Evolutionary conservation across 2,113 vertebrate genomes (phyloP).

Genomic region (Leucoraja erinaceus): DNA sequence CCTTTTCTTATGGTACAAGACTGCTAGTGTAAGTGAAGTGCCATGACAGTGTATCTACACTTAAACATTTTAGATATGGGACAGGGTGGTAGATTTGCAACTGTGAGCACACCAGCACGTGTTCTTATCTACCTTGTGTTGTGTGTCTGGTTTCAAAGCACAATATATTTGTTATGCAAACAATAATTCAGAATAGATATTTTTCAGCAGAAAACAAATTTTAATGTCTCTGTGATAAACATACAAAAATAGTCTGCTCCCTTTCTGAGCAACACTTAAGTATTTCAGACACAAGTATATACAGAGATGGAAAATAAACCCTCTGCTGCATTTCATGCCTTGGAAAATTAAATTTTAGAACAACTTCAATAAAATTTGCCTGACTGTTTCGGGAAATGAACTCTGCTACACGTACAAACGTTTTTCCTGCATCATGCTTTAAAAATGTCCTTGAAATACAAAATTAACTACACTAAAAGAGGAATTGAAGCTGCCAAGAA

Average conservation of each 20-base stretch:
- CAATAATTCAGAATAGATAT: neutral
- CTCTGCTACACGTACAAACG: conserved; percentile 21
- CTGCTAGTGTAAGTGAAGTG: neutral
- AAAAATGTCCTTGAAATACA: conserved; percentile 35
- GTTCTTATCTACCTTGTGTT: neutral
- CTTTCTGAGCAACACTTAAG: conserved; percentile 37
- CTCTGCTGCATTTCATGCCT: conserved; percentile 38
- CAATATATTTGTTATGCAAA: neutral
- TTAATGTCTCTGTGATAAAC: conserved; percentile 38
- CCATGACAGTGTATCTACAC: too few species aligned
- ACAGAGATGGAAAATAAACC: conserved; percentile 38
- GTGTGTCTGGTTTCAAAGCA: neutral
- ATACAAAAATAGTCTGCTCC: conserved; percentile 38
- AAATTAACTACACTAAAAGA: conserved; percentile 34
- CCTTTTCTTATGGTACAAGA: neutral
- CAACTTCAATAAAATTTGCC: conserved; percentile 34
- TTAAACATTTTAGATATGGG: neutral
- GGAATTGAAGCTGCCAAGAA: conserved; percentile 30
- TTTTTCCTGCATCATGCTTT: conserved; percentile 36
- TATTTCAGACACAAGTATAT: conserved; percentile 39
- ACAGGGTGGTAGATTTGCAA: neutral
- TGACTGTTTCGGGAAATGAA: conserved; percentile 16
- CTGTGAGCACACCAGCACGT: too few species aligned
- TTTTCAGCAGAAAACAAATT: conserved; percentile 38
- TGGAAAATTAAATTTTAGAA: conserved; percentile 38